Percentiles rank a stretch among this genome's conserved stretches.
phyloP scores from a whole-genome alignment of 2,797 vertebrate species.

The Epinephelus coioides region DNA sequence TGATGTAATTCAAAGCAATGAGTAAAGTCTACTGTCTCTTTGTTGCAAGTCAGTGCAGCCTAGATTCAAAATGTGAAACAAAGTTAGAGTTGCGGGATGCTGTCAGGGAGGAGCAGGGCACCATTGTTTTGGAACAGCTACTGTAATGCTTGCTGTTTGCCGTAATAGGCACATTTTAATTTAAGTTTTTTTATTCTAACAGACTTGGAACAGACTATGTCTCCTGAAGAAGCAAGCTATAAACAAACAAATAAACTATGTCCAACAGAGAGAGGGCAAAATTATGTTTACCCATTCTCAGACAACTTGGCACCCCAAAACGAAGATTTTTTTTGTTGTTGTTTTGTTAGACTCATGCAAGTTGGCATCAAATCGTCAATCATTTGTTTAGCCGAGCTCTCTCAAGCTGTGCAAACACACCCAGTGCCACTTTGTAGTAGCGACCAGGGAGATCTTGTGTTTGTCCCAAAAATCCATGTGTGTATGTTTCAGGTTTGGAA shows the following conservation, averaged over 20 bases:
- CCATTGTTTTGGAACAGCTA: constrained; percentile 17
- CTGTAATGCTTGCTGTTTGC: constrained; percentile 19
- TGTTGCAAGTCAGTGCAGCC: constrained; percentile 17
- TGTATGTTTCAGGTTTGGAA: constrained; percentile 65
- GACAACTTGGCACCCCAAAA: constrained; percentile 63
- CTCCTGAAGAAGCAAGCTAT: constrained; percentile 49
- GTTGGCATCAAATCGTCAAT: constrained; percentile 59
- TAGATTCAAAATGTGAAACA: constrained; percentile 3
- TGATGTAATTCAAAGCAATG: constrained; percentile 51
- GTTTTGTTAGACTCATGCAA: constrained; percentile 50
- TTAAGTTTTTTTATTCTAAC: constrained; percentile 43
- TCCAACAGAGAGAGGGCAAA: constrained; percentile 56
- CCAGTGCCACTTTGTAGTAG: constrained; percentile 59
- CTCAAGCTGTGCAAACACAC: constrained; percentile 75
- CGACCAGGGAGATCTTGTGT: constrained; percentile 60
- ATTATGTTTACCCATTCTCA: constrained; percentile 60
- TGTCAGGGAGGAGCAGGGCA: constrained; percentile 9
- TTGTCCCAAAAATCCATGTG: constrained; percentile 63
- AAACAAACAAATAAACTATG: constrained; percentile 60
- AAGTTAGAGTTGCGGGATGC: constrained; percentile 3
- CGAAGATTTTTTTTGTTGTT: constrained; percentile 41
- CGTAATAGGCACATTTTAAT: constrained; percentile 50
- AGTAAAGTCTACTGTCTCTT: constrained; percentile 20
- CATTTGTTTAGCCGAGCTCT: constrained; percentile 60
- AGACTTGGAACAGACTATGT: constrained; percentile 36